These are phyloP conservation scores for Scalopus aquaticus DNA, from an alignment of 2,113 vertebrate genomes.

Conservation along the genomic window DNA sequence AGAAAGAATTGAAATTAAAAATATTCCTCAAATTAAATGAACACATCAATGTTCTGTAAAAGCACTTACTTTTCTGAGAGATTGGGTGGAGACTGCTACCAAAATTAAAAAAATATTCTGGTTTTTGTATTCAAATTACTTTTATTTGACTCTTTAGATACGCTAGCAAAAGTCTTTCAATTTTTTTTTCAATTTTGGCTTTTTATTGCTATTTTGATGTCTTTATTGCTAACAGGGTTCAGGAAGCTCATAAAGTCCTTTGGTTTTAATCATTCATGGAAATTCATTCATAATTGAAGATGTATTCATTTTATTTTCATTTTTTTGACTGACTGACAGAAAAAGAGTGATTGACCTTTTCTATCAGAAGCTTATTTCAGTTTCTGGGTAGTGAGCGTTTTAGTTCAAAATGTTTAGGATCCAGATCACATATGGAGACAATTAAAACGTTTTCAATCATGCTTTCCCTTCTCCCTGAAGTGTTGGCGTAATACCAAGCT, in stretches of 20 bases:
- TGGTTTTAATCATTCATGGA: slow-evolving; percentile 32
- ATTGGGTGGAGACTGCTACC: background rate
- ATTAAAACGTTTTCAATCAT: slow-evolving; percentile 42
- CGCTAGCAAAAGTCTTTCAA: background rate
- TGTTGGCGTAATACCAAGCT: background rate
- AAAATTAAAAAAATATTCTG: background rate
- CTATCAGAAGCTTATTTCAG: background rate
- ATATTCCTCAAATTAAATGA: slow-evolving; percentile 28
- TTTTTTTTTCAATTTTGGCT: background rate
- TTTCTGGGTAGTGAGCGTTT: background rate
- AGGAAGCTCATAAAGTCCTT: background rate
- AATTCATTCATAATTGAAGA: background rate
- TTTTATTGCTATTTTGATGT: background rate
- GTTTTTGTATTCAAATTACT: slow-evolving; percentile 36
- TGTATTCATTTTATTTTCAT: background rate
- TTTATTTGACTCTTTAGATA: slow-evolving; percentile 3
- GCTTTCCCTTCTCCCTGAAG: background rate
- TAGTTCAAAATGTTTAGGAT: slow-evolving; percentile 40
- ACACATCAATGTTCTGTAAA: slow-evolving; percentile 40
- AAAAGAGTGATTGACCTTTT: slow-evolving; percentile 33
- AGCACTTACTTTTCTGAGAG: slow-evolving; percentile 10
- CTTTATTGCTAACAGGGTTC: background rate
- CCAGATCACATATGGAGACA: slow-evolving; percentile 2
- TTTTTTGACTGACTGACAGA: background rate
- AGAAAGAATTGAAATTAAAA: background rate